These are phyloP conservation scores for Oceanites oceanicus DNA, from an alignment of 2,113 vertebrate genomes.

Conservation along the genomic window DNA sequence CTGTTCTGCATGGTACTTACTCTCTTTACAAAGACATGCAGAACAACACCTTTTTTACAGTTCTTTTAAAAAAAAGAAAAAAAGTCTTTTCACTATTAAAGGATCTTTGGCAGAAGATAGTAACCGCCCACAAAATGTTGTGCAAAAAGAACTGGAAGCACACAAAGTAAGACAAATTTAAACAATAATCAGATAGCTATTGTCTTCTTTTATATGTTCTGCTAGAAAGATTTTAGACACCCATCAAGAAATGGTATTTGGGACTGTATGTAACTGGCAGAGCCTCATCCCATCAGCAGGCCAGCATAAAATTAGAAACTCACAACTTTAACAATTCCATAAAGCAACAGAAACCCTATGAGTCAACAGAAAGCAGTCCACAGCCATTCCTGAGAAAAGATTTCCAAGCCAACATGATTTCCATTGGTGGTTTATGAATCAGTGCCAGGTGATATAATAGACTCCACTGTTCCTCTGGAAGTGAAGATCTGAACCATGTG, in stretches of 20 bases:
- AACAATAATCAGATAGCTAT: not conserved
- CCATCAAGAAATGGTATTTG: conserved; percentile 18
- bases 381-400: conserved; percentile 16
- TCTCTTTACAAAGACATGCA: not conserved
- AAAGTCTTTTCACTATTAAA: not conserved
- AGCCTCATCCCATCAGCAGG: not conserved
- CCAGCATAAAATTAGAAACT: conserved; percentile 55
- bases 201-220: not conserved
- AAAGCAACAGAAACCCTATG: conserved; percentile 16
- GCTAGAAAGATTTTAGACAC: not conserved
- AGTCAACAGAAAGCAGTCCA: conserved; percentile 35
- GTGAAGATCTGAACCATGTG: conserved; percentile 10
- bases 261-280: conserved; percentile 51
- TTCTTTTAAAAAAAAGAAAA: not conserved
- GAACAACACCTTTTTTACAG: not conserved
- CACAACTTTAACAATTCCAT: conserved; percentile 25
- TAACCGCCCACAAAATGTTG: not conserved
- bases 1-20: not conserved
- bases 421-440: conserved; percentile 38
- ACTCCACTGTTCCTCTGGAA: conserved; percentile 21
- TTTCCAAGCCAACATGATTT: conserved; percentile 34
- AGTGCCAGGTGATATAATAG: conserved; percentile 40
- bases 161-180: not conserved
- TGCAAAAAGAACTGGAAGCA: not conserved
- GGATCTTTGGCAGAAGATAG: not conserved